Conservation (phyloP, 2,888 invertebrate species). For the Catocala nupta region DNA sequence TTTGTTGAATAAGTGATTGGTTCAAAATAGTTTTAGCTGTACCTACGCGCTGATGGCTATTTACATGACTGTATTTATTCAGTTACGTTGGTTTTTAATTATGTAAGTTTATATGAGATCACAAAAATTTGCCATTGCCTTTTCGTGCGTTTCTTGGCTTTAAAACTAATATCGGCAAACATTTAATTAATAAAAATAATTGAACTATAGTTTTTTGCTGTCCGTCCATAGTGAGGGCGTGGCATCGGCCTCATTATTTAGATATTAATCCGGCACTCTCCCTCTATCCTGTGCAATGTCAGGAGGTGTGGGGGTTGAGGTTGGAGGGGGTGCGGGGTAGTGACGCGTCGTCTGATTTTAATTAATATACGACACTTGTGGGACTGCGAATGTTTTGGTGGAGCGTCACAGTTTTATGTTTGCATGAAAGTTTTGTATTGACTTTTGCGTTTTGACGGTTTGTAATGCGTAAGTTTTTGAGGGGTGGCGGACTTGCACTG, state of each 20-base stretch:
- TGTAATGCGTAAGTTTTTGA: conserved; percentile 4
- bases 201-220: conserved; percentile 55
- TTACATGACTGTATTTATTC: too few species aligned
- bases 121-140: too few species aligned
- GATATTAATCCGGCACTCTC: conserved; percentile 84
- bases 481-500: neutral
- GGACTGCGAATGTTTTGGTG: conserved; percentile 35
- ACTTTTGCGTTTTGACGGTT: conserved; percentile 3
- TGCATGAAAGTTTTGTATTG: conserved; percentile 24
- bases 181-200: neutral
- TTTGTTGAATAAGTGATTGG: too few species aligned
- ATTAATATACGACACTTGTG: conserved; percentile 75
- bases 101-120: too few species aligned
- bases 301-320: conserved; percentile 19
- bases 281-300: conserved; percentile 39
- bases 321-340: conserved; percentile 15
- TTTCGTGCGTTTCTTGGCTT: too few species aligned
- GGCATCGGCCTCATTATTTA: conserved; percentile 84
- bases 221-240: conserved; percentile 71
- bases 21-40: too few species aligned
- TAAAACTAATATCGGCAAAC: neutral
- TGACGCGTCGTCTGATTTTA: conserved; percentile 59
- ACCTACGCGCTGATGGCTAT: too few species aligned
- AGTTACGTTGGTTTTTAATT: too few species aligned
- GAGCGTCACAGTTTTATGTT: conserved; percentile 37